phyloP scores from a whole-genome alignment of 2,113 vertebrate species.

The Cygnus buccinator region DNA sequence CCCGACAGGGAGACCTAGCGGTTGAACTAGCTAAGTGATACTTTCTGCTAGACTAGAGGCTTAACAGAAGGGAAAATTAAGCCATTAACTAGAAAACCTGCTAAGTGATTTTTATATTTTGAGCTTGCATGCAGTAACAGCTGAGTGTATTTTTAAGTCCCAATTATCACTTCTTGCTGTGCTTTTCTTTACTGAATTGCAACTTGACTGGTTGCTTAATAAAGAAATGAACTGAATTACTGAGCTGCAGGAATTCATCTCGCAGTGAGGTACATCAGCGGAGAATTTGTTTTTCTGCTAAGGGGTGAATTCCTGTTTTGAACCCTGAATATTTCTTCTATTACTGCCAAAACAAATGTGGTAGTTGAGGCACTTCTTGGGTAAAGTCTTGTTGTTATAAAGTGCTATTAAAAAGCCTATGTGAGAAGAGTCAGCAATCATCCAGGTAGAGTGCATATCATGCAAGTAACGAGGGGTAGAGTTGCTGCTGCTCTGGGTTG shows the following conservation, averaged over 20 bases:
- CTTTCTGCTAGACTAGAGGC: not conserved
- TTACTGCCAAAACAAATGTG: not conserved
- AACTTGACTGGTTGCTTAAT: not conserved
- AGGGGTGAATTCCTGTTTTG: not conserved
- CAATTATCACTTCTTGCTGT: not conserved
- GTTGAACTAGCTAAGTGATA: not conserved
- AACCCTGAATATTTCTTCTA: not conserved
- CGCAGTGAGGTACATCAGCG: not conserved
- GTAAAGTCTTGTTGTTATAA: not conserved
- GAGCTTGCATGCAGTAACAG: not conserved
- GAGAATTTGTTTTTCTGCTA: not conserved
- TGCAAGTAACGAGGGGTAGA: not conserved
- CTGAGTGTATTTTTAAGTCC: not conserved
- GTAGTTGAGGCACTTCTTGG: not conserved
- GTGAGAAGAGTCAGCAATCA: not conserved
- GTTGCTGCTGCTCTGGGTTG: not conserved
- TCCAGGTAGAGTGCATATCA: not conserved
- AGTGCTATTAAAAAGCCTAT: not conserved
- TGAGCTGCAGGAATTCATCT: not conserved
- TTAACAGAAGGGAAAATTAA: conserved; percentile 8
- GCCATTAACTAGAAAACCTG: not conserved
- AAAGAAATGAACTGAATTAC: not conserved
- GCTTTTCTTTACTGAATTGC: not conserved
- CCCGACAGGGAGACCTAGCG: not conserved
- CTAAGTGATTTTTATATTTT: not conserved